Evolutionary conservation across 2,113 vertebrate genomes (phyloP).

Genomic region (Hyperoodon ampullatus): DNA sequence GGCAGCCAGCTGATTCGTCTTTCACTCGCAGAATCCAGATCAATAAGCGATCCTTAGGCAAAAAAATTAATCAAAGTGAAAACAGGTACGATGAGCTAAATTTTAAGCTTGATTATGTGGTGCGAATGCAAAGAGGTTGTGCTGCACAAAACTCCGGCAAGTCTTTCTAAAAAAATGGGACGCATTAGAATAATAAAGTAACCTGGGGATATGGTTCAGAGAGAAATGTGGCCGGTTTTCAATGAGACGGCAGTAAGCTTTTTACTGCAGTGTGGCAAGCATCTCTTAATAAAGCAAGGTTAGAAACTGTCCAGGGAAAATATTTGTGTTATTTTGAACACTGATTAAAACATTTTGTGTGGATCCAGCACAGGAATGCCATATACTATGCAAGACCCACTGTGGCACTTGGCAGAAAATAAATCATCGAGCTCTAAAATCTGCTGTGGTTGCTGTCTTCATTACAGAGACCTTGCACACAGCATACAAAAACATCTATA

Average conservation of each 20-base stretch:
- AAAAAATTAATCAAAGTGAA: constrained; percentile 21
- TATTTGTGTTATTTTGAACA: constrained; percentile 63
- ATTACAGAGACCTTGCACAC: constrained; percentile 74
- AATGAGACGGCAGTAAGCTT: constrained; percentile 23
- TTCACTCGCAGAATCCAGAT: not conserved
- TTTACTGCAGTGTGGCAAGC: constrained; percentile 41
- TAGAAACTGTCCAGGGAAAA: constrained; percentile 68
- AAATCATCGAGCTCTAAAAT: constrained; percentile 78
- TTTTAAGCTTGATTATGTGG: not conserved
- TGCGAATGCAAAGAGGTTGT: not conserved
- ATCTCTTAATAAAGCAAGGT: constrained; percentile 72
- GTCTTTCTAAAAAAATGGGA: not conserved
- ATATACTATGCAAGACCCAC: constrained; percentile 70
- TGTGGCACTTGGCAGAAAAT: constrained; percentile 81
- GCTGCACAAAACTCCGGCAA: not conserved
- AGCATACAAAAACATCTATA: constrained; percentile 80
- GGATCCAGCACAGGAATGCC: constrained; percentile 53
- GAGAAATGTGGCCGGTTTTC: constrained; percentile 58
- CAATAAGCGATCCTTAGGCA: constrained; percentile 32
- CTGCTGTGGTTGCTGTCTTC: constrained; percentile 80
- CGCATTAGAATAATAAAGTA: constrained; percentile 53
- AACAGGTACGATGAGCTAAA: not conserved
- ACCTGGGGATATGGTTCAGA: not conserved
- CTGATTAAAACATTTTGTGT: constrained; percentile 80
- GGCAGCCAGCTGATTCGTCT: not conserved